Evolutionary conservation across 2,113 vertebrate genomes (phyloP), one percentile per base, ranked within the genome.

Genomic region (Hemibagrus wyckioides): DNA sequence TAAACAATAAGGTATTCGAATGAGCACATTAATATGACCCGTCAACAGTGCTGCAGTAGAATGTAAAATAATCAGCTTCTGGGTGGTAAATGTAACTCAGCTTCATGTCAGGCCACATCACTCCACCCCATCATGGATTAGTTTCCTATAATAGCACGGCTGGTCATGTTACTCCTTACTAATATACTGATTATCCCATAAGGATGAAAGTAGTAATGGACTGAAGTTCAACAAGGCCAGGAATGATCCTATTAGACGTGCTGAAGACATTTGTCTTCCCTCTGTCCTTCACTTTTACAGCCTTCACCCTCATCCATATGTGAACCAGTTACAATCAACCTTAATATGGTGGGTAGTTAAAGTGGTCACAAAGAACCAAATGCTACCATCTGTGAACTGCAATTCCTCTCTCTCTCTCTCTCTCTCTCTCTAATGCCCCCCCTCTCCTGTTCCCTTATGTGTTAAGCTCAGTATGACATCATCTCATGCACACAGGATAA

Each of bases 381-480:
- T 87, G 83, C 48, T 61, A 25, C 83, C 33, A 87, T 87, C 85
- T 89, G 73, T 80, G 82, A 83, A 89, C 75, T 79, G 61, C 57
- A 71, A 36, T 33, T 13, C 81, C 52, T 69, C 23, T 63, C 33
- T 36, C n/a, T 50, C 75, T 75, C 69, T 54, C 41, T 65, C 39
- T 79, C n/a, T 52, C 75, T 80, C 59, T 86, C 57, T 80, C 56
- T 63, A 63, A 54, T 50, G 17, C 33, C 28, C 30, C 44, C 25
- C 19, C 52, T 59, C 67, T 76, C 69, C 44, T 77, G 48, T 52
- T 79, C 15, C 6, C 50, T 80, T 73, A 30, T 73, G 30, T 57
- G 50, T 23, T 41, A 63, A 73, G 76, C 75, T 85, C 85, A 63
- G 80, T 82, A 82, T 89, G 77, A 83, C 56, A 76, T 87, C 85